phyloP scores from a whole-genome alignment of 2,888 invertebrate genomes.

The Heliconius ethilla region DNA sequence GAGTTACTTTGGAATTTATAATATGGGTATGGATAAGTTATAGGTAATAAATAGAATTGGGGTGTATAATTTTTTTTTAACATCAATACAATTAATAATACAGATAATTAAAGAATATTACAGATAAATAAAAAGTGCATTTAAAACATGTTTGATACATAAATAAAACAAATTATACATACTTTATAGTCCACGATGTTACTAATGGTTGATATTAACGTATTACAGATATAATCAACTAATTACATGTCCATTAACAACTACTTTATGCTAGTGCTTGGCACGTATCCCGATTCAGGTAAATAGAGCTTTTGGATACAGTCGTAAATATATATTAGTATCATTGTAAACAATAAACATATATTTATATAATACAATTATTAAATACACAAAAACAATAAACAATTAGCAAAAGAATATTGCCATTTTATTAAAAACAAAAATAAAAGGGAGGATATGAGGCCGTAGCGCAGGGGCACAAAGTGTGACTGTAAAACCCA shows the following conservation, averaged over 20 bases:
- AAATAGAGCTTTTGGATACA: neutral
- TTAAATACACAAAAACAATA: neutral
- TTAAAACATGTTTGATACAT: too few relatives aligned
- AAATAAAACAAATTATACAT: neutral
- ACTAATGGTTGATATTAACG: neutral
- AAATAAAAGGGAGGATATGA: too few relatives aligned
- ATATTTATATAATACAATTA: neutral
- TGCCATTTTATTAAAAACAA: neutral
- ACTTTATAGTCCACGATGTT: neutral
- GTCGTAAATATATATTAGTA: neutral
- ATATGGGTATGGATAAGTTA: too few relatives aligned
- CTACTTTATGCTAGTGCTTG: neutral
- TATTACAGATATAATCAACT: neutral
- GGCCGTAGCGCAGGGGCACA: too few relatives aligned
- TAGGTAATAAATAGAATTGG: too few relatives aligned
- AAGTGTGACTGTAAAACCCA: too few relatives aligned
- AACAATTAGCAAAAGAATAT: neutral
- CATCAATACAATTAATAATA: too few relatives aligned
- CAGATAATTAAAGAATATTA: too few relatives aligned
- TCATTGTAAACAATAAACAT: neutral
- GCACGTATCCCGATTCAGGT: constrained; percentile 6
- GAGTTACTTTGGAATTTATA: too few relatives aligned
- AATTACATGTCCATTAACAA: neutral
- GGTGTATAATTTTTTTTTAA: too few relatives aligned
- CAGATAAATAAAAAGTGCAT: too few relatives aligned